These are phyloP conservation scores for Keiferia lycopersicella DNA, from an alignment of 2,888 invertebrate genomes.

Conservation along the genomic window DNA sequence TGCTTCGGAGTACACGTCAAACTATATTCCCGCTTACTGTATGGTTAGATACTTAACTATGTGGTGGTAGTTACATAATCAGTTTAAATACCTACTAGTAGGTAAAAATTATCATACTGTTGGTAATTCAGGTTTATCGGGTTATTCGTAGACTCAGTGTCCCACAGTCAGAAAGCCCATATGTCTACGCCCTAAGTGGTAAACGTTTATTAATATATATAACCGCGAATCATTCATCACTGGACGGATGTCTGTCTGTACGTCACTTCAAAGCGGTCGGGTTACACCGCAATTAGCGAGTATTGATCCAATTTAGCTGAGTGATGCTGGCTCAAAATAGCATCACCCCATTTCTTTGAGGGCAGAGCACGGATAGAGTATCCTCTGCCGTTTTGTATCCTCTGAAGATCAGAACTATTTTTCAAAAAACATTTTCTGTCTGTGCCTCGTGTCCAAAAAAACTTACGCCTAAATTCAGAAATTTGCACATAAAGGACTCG, in stretches of 20 bases:
- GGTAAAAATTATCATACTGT: too few relatives aligned
- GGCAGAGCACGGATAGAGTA: too few relatives aligned
- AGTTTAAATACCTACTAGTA: too few relatives aligned
- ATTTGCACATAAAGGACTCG: background rate
- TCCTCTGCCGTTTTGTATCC: background rate
- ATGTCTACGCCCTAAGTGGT: background rate
- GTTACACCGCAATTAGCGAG: constrained; percentile 10
- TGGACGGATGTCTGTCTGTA: constrained; percentile 39
- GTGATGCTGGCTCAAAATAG: background rate
- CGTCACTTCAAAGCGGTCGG: constrained; percentile 20
- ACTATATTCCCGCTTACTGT: too few relatives aligned
- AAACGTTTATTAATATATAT: constrained; percentile 31
- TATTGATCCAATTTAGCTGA: background rate
- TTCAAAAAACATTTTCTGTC: background rate
- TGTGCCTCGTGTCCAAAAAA: background rate
- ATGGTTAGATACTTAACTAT: too few relatives aligned
- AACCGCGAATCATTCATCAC: constrained; percentile 34
- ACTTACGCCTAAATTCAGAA: background rate
- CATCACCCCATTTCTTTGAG: too few relatives aligned
- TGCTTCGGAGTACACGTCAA: too few relatives aligned
- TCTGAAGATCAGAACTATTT: background rate
- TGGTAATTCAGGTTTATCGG: too few relatives aligned
- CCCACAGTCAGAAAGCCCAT: too few relatives aligned
- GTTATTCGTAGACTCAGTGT: too few relatives aligned
- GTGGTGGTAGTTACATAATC: too few relatives aligned